A percentile compares a stretch with the other conserved stretches of the same genome.
These are phyloP conservation scores for Metaphire vulgaris DNA, from an alignment of 1,140 invertebrate genomes.

Conservation along the genomic window DNA sequence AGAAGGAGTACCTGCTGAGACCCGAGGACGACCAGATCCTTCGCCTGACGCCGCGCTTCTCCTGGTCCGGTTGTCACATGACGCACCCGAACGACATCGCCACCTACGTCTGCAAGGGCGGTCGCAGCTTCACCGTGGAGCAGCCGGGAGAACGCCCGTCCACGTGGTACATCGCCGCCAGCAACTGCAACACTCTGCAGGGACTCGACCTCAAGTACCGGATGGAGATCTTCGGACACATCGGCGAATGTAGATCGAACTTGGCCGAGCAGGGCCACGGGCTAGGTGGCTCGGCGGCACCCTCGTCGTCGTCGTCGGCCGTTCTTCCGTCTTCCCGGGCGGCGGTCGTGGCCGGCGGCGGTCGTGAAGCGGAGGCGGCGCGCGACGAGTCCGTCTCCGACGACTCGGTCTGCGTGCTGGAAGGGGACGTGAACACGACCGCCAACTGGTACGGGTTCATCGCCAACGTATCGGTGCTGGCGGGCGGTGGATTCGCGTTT, in stretches of 20 bases:
- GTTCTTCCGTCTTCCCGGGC: too few species aligned
- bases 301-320: too few species aligned
- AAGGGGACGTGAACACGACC: slow-evolving; percentile 15
- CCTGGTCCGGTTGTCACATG: slow-evolving; percentile 26
- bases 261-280: background rate
- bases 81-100: background rate
- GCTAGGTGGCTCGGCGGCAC: background rate
- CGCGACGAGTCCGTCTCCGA: background rate
- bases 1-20: too few species aligned
- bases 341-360: too few species aligned
- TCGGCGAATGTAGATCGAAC: slow-evolving; percentile 9
- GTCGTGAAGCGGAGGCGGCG: background rate
- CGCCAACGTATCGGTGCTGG: slow-evolving; percentile 13
- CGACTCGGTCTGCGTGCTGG: slow-evolving; percentile 8
- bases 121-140: slow-evolving; percentile 15
- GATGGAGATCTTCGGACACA: slow-evolving; percentile 12
- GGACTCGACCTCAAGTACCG: slow-evolving; percentile 12
- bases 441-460: slow-evolving; percentile 24
- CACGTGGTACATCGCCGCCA: slow-evolving; percentile 6
- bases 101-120: too few species aligned
- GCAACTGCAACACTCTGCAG: slow-evolving; percentile 12
- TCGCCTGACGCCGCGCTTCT: slow-evolving; percentile 19
- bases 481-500: slow-evolving; percentile 22
- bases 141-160: background rate
- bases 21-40: too few species aligned